Percentiles rank a stretch among this genome's conserved stretches.
Conservation (phyloP, 2,888 invertebrate genomes). For the Chymomyza caudatula region DNA sequence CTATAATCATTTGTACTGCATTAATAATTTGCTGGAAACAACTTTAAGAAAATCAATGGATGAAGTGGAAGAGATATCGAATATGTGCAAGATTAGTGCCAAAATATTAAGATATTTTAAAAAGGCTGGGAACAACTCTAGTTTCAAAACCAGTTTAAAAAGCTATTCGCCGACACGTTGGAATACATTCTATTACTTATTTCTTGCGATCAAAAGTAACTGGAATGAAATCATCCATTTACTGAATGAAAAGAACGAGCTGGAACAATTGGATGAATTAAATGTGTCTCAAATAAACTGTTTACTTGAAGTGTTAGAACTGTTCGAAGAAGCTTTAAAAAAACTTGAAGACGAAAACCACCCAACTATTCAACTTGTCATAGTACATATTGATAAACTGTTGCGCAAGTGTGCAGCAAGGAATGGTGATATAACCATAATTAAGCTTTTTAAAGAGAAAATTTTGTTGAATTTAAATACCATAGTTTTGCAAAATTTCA, state of each 20-base stretch:
- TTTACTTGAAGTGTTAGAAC: neutral
- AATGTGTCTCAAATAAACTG: conserved; percentile 1
- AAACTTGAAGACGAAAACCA: conserved; percentile 1
- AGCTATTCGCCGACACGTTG: conserved; percentile 7
- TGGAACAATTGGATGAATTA: neutral
- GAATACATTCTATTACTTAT: conserved; percentile 18
- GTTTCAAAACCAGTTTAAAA: conserved; percentile 2
- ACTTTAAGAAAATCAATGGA: conserved; percentile 14
- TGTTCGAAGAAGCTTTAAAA: neutral
- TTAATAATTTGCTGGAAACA: conserved; percentile 19
- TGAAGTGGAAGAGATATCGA: conserved; percentile 12
- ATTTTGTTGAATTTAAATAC: conserved; percentile 1
- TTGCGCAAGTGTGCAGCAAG: neutral
- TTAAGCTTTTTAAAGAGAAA: conserved; percentile 1
- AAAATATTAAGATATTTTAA: conserved; percentile 24
- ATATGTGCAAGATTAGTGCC: conserved; percentile 7
- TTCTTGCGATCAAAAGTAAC: conserved; percentile 11
- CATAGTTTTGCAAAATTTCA: neutral
- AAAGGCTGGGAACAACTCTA: conserved; percentile 9
- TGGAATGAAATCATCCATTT: conserved; percentile 12
- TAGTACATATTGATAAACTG: neutral
- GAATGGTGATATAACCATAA: conserved; percentile 3
- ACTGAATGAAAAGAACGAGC: conserved; percentile 8
- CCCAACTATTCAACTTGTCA: neutral
- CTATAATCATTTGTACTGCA: conserved; percentile 16